Evolutionary conservation across 2,888 invertebrate species (phyloP), one percentile per base, ranked within the genome.

Genomic region (Coleophora deauratella): DNA sequence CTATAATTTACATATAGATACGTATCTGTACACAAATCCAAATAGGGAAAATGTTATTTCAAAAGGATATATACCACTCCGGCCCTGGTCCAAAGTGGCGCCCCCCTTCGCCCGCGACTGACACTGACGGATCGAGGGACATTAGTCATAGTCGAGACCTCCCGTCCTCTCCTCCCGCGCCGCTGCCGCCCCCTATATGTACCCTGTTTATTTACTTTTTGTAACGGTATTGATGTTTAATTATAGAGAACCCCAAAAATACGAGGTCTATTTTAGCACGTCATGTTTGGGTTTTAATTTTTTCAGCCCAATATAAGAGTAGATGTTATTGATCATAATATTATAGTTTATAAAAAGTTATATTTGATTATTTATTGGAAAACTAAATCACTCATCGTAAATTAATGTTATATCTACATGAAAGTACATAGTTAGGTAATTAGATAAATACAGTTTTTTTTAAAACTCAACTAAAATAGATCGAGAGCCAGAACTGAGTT

Each of bases 91-190:
- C 65, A 71, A 60, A 69, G 68, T 70, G 64, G 75, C 72, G 72
- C 75, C 74, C 78, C 73, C 75, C 66, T 66, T 69, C 64, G 60
- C 67, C 77, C 76, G 71, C 75, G 73, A 78, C 72, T 80, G 90
- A 89, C 90, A 89, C 87, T 90, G 90, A 90, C 89, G 88, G 87
- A 90, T 90, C 87, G 89, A 74, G 81, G 73, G 72, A 81, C 86
- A 90, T 90, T 90, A 89, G 89, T 90, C 90, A 90, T 90, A 89
- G 88, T 87, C 85, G 81, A 73, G 75, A 70, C 81, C 79, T 71
- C 74, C 60, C 61, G 52, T 50, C 50, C 54, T 51, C 55, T 53
- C 66, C 52, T 62, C 78, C 79, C 78, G 78, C 78, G 69, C 72
- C 70, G 69, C 78, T 72, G 78, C 65, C 75, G 72, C 21, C 21